A percentile compares a stretch with the other conserved stretches of the same genome.
Evolutionary conservation across 2,888 invertebrate genomes (phyloP).

Genomic region (Agriopis leucophaearia): DNA sequence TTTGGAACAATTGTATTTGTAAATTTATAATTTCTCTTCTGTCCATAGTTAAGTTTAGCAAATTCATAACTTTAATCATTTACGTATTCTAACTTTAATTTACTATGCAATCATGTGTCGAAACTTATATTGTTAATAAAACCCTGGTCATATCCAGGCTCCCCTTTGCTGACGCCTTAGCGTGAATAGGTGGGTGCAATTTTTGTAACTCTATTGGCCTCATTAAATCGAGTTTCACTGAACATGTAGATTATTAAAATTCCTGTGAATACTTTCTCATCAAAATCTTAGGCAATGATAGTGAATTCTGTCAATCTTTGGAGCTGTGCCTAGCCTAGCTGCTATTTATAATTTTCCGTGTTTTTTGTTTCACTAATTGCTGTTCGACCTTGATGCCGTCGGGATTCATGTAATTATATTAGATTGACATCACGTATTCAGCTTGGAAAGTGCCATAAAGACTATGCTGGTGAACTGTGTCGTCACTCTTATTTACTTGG

Average conservation of each 20-base stretch:
- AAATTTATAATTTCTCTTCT: too few species aligned
- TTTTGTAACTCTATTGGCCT: too few species aligned
- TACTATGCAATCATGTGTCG: too few species aligned
- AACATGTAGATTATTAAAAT: background rate
- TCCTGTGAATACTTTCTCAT: slow-evolving; percentile 2
- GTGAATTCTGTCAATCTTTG: slow-evolving; percentile 9
- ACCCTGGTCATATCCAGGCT: too few species aligned
- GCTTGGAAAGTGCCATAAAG: slow-evolving; percentile 29
- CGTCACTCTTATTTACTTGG: slow-evolving; percentile 7
- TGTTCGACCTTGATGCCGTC: slow-evolving; percentile 22
- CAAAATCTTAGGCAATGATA: background rate
- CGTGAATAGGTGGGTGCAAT: too few species aligned
- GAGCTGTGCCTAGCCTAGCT: slow-evolving; percentile 22
- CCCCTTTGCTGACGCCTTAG: too few species aligned
- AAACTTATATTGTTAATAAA: too few species aligned
- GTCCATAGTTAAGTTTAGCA: too few species aligned
- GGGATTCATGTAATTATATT: slow-evolving; percentile 20
- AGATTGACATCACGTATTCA: slow-evolving; percentile 29
- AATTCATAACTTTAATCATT: too few species aligned
- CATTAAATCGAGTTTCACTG: too few species aligned
- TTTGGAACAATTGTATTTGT: too few species aligned
- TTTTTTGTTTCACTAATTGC: slow-evolving; percentile 27
- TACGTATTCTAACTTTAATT: too few species aligned
- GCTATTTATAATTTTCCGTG: slow-evolving; percentile 27
- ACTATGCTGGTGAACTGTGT: slow-evolving; percentile 3